Base-by-base conservation (phyloP, 2,888 invertebrate genomes). In the Oscheius sp. region DNA sequence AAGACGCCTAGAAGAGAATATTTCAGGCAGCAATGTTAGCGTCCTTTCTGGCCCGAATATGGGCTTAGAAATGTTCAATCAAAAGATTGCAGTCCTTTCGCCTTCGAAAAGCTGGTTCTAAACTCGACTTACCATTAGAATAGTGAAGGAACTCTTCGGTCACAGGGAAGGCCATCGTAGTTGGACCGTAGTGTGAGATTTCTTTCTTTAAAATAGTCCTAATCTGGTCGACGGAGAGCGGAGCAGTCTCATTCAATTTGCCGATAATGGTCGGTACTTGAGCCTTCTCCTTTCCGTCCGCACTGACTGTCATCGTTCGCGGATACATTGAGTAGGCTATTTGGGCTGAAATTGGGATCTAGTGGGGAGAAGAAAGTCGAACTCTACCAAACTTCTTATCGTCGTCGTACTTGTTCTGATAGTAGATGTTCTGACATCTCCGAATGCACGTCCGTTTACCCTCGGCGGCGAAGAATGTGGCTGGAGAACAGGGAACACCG, bases 91-190 rank as follows among this genome's bases (percentile, higher is more conserved):
- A 32, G 7, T 0, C 21, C 21, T 21, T 21, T 21, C 21, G 21
- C 21, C 21, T 42, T 42, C 42, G 0, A 42, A 42, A 42, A 42
- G 21, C 21, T 42, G 7, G 7, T 7, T 5, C 3, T 42, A 42
- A 7, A 33, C 10, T n/a, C 42, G 13, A 50, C 65, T 32, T 33
- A 81, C 85, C 87, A 33, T 75, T 79, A 11, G 85, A 82, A 66
- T 88, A 88, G 65, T 88, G 88, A 10, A 88, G 78, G 65, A 88
- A 88, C 73, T 88, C 88, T 76, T 88, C 88, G 1, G 88, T 86
- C 7, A 88, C 85, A 1, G 88, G 88, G 78, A 88, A 86, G 10
- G 88, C 88, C 84, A 88, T 84, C 7, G 88, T 88, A 2, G 87
- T 87, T 7, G 88, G 88, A 9, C 88, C 88, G 70, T 76, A 86